Evolutionary conservation across 2,888 invertebrate species (phyloP).

Genomic region (Diaperis boleti): DNA sequence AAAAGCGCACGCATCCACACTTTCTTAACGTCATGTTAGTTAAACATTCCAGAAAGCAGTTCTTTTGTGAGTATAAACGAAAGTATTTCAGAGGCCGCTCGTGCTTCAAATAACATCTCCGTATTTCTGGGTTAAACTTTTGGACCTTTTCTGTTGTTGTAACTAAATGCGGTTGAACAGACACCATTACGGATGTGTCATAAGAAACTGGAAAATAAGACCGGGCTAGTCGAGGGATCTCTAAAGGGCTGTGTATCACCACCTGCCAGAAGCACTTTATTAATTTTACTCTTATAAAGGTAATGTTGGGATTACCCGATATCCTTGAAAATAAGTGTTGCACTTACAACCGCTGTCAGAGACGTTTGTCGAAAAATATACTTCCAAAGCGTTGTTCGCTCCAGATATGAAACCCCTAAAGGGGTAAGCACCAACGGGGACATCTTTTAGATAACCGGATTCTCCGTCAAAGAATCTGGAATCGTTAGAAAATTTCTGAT

Average conservation of each 20-base stretch:
- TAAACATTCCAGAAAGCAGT: conserved; percentile 79
- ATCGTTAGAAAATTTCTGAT: no score
- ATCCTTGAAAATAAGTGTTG: conserved; percentile 51
- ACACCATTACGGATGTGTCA: conserved; percentile 75
- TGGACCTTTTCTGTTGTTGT: conserved; percentile 76
- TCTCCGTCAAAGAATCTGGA: conserved; percentile 61
- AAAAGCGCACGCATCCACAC: conserved; percentile 69
- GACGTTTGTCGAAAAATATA: conserved; percentile 42
- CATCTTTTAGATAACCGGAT: conserved; percentile 69
- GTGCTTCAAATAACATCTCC: conserved; percentile 76
- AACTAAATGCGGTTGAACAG: conserved; percentile 78
- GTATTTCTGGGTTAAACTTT: conserved; percentile 72
- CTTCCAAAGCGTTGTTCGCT: conserved; percentile 63
- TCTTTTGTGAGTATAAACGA: conserved; percentile 77
- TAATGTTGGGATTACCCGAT: conserved; percentile 48
- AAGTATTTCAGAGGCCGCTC: conserved; percentile 75
- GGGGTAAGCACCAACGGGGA: conserved; percentile 73
- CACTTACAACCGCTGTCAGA: conserved; percentile 50
- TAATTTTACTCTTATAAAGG: conserved; percentile 53
- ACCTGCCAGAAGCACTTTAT: conserved; percentile 10
- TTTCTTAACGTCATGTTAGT: conserved; percentile 73
- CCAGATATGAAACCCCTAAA: conserved; percentile 75
- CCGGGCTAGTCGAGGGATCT: conserved; percentile 71
- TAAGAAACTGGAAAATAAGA: conserved; percentile 77
- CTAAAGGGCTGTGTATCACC: conserved; percentile 75